These are phyloP conservation scores for Diplogasteroides magnus DNA, from an alignment of 1,140 invertebrate species.

Conservation along the genomic window DNA sequence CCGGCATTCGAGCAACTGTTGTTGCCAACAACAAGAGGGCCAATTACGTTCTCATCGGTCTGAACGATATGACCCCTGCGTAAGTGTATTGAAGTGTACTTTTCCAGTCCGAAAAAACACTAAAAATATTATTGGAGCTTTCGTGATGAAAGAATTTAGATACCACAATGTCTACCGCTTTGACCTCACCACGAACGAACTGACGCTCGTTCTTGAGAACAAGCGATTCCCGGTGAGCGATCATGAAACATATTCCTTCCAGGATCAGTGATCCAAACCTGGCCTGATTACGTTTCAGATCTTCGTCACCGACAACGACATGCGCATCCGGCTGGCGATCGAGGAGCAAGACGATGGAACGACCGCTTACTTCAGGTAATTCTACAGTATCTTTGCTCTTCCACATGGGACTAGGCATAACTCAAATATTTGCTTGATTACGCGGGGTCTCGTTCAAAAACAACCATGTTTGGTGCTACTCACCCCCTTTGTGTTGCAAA, in stretches of 20 bases:
- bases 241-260: too few species aligned
- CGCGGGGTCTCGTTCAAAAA: too few species aligned
- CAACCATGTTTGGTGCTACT: too few species aligned
- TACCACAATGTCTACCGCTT: slow-evolving; percentile 36
- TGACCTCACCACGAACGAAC: slow-evolving; percentile 27
- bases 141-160: background rate
- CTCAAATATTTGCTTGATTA: too few species aligned
- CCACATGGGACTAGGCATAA: too few species aligned
- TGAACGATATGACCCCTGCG: slow-evolving; percentile 35
- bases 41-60: slow-evolving; percentile 22
- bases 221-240: slow-evolving; percentile 30
- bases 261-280: too few species aligned
- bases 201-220: slow-evolving; percentile 23
- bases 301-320: slow-evolving; percentile 47
- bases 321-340: slow-evolving; percentile 47
- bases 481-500: too few species aligned
- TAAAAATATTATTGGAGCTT: background rate
- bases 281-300: too few species aligned
- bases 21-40: slow-evolving; percentile 25
- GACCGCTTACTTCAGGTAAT: slow-evolving; percentile 38
- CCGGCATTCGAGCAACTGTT: slow-evolving; percentile 24
- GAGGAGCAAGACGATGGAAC: slow-evolving; percentile 47
- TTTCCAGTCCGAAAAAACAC: background rate
- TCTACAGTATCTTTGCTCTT: background rate
- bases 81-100: slow-evolving; percentile 2